These are phyloP conservation scores for Ditylenchus weischeri DNA, from an alignment of 2,888 invertebrate genomes.

Conservation along the genomic window DNA sequence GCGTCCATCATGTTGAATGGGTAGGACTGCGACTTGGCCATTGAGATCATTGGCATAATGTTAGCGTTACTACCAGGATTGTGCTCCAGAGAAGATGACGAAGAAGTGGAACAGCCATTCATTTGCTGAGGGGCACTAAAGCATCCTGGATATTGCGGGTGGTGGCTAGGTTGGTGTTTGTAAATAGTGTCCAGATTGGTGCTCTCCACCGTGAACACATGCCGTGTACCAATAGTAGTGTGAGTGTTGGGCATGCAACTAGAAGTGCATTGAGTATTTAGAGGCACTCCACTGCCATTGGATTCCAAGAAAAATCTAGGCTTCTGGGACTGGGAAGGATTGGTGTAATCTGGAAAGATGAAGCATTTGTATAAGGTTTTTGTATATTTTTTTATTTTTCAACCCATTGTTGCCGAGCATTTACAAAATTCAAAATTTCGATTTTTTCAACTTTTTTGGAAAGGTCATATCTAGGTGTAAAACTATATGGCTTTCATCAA, in stretches of 20 bases:
- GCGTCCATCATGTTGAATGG: conserved; percentile 2
- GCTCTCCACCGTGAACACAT: conserved; percentile 5
- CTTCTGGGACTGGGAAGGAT: not conserved
- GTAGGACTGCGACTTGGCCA: conserved; percentile 4
- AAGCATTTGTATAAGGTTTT: not conserved
- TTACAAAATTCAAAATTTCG: no score
- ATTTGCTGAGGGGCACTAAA: not conserved
- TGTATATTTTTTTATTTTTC: no score
- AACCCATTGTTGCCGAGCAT: no score
- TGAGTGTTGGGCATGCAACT: not conserved
- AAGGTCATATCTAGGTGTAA: no score
- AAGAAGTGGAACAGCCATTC: not conserved
- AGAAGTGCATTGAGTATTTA: not conserved
- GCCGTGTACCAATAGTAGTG: not conserved
- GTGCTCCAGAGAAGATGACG: no score
- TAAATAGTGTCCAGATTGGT: not conserved
- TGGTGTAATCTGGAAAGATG: not conserved
- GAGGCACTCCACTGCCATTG: not conserved
- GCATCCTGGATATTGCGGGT: not conserved
- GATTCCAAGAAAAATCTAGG: conserved; percentile 3
- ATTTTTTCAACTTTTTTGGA: no score
- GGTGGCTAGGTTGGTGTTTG: not conserved
- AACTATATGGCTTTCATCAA: no score
- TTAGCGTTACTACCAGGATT: no score
- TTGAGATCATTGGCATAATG: not conserved